These are phyloP conservation scores for Phoeniculus purpureus DNA, from an alignment of 2,797 vertebrate genomes.

Conservation along the genomic window DNA sequence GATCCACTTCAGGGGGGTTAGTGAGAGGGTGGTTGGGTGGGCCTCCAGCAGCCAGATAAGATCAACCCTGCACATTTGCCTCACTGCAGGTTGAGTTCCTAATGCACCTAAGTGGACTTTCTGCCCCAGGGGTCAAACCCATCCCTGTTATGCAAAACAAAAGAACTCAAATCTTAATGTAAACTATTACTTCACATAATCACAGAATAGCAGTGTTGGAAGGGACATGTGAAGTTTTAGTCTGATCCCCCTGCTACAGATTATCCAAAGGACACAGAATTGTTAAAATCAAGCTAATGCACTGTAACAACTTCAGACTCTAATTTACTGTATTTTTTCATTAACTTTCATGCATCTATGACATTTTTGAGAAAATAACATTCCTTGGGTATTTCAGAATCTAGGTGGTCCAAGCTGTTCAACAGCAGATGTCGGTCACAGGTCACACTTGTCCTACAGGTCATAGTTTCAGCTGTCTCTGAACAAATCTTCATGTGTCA, in stretches of 20 bases:
- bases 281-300: background rate
- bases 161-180: fast-evolving
- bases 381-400: background rate
- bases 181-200: background rate
- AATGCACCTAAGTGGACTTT: background rate
- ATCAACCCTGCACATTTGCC: background rate
- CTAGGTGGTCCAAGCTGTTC: background rate
- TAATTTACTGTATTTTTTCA: background rate
- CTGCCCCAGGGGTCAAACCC: background rate
- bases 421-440: fast-evolving
- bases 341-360: background rate
- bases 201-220: no score
- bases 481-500: background rate
- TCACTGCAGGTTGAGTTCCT: background rate
- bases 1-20: background rate
- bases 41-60: background rate
- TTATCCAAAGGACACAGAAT: background rate
- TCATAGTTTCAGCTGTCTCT: background rate
- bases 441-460: background rate
- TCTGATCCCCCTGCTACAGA: background rate
- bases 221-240: no score
- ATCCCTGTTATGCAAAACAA: background rate
- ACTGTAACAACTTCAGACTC: background rate
- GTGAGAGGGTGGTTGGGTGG: background rate
- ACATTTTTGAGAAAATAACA: background rate